Base-by-base conservation (phyloP, 2,113 vertebrate genomes). In the Alethe castanea region DNA sequence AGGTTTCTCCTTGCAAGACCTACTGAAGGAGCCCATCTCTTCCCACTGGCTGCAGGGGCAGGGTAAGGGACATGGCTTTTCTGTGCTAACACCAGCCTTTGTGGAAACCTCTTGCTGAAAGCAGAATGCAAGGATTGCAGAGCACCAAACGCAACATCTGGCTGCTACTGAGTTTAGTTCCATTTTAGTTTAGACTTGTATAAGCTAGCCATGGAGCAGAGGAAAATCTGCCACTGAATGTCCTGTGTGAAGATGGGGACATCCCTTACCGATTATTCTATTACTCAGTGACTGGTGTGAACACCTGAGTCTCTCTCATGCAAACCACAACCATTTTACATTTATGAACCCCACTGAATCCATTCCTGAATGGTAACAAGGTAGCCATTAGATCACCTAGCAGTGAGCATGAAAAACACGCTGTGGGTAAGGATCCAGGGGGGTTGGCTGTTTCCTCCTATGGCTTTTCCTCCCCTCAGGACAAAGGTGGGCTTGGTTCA, bases 351-450 rank as follows among this genome's bases (percentile, higher is more conserved):
- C 20, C 52, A 45, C 42, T 22, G 42, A 94, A 78, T 35, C 61
- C n/a, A 33, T 67, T 47, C 69, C 2, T 84, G 73, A 66, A 33
- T 28, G 8, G 16, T 50, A 66, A 80, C 45, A 77, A 69, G 19
- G 19, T 7, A 35, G 42, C 42, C 47, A 78, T 28, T 54, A 53
- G 25, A 35, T 65, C 33, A 81, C 13, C 7, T 4, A 81, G 33
- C 38, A 81, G 38, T 18, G 38, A 92, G 72, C 60, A 54, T 29
- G 33, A 73, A 81, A 91, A 91, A 54, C 14, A 47, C 0, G 1
- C 14, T 24, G 18, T 36, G 7, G 25, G 15, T 61, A 69, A 88
- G 28, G 36, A 44, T 14, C 0, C 0, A 35, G 6, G 3, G 5
- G 14, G 2, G 1, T 15, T 66, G 19, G 35, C 62, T 60, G 19